Evolutionary conservation across 2,888 invertebrate species (phyloP).

Genomic region (Cerastis leucographa): DNA sequence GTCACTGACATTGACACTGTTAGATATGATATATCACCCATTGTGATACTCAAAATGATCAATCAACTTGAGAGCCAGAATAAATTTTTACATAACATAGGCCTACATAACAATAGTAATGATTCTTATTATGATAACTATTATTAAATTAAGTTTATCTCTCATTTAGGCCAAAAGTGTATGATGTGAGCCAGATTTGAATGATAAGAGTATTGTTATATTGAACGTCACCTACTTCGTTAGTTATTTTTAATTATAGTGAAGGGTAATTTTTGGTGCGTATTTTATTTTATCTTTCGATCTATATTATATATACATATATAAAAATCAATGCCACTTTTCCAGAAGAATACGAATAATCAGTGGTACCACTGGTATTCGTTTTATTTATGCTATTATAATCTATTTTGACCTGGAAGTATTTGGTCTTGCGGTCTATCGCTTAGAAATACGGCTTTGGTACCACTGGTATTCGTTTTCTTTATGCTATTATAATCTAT

Average conservation of each 20-base stretch:
- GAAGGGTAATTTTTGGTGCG: neutral
- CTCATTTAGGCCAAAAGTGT: conserved; percentile 29
- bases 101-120: conserved; percentile 53
- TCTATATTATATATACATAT: too few species aligned
- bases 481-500: neutral
- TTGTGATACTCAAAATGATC: conserved; percentile 63
- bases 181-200: conserved; percentile 47
- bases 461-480: too few species aligned
- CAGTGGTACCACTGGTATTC: too few species aligned
- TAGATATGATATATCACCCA: conserved; percentile 61
- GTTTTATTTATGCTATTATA: neutral
- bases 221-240: conserved; percentile 6
- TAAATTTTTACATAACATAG: conserved; percentile 52
- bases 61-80: conserved; percentile 57
- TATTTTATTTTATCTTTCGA: too few species aligned
- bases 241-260: conserved; percentile 20
- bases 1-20: conserved; percentile 77
- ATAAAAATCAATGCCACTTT: too few species aligned
- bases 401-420: too few species aligned
- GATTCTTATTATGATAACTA: conserved; percentile 46
- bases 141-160: conserved; percentile 51
- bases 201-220: conserved; percentile 36
- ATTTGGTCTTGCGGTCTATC: too few species aligned
- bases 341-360: too few species aligned
- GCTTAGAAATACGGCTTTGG: too few species aligned